These are phyloP conservation scores for Sclerurus mexicanus DNA, from an alignment of 2,113 vertebrate species.

Conservation along the genomic window DNA sequence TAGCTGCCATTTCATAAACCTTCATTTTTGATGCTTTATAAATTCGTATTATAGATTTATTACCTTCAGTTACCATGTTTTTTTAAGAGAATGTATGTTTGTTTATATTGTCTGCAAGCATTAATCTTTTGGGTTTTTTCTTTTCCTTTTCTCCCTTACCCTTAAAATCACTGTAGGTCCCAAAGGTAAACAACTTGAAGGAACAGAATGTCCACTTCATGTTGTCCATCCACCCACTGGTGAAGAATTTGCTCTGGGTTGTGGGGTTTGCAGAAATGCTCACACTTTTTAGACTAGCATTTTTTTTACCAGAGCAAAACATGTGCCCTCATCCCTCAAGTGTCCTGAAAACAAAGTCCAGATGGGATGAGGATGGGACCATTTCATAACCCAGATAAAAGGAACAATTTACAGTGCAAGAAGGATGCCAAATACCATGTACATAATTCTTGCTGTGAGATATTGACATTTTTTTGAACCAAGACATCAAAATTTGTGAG, in stretches of 20 bases:
- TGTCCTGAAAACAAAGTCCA: conserved; percentile 64
- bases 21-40: background rate
- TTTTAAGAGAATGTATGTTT: background rate
- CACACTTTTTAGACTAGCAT: conserved; percentile 91
- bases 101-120: background rate
- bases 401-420: conserved; percentile 76
- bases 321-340: conserved; percentile 69
- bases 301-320: conserved; percentile 63
- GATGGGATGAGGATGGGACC: conserved; percentile 79
- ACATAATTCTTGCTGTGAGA: conserved; percentile 81
- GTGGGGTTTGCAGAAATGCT: conserved; percentile 98
- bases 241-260: conserved; percentile 97
- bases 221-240: conserved; percentile 97
- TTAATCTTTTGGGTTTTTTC: background rate
- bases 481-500: conserved; percentile 86
- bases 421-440: conserved; percentile 80
- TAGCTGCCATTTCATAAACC: background rate
- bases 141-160: background rate
- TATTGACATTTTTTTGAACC: conserved; percentile 72
- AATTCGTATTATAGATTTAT: background rate
- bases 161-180: conserved; percentile 80
- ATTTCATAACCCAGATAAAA: conserved; percentile 77
- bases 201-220: conserved; percentile 95
- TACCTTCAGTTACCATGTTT: background rate
- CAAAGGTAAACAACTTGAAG: conserved; percentile 98